Base-by-base conservation (phyloP, 2,113 vertebrate species). In the Eurypyga helias region DNA sequence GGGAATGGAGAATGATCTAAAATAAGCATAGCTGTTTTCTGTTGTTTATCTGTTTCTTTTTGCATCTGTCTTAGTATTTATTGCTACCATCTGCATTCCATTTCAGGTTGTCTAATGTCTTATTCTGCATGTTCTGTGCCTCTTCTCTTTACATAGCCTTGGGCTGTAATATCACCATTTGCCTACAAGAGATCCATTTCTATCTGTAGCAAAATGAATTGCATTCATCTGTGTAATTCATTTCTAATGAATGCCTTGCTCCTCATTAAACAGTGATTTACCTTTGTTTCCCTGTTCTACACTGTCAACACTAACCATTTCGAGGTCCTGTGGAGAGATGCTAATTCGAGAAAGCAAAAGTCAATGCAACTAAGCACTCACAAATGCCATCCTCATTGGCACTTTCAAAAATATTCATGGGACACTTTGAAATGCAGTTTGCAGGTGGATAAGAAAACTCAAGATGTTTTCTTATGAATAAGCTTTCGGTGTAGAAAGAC, bases 211-310 rank as follows among this genome's bases (percentile, higher is more conserved):
- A 90, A 94, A 98, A 96, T 96, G 72, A 95, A 90, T 97, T 94
- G 87, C 88, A 95, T 97, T 98, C 93, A 93, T 98, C 93, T 95
- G 92, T 97, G 92, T 96, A 97, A 93, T 96, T 94, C 93, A 97
- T 96, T 94, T 93, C 96, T 97, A 96, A 96, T 96, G 93, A 97
- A 97, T 95, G 88, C 90, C 73, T 89, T 93, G 84, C 79, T 97
- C 91, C 96, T 98, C 95, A 97, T 97, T 98, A 97, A 98, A 95
- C 92, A 90, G 94, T 95, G 93, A 97, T 98, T 97, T 97, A 98
- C 94, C 94, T 97, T 97, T 97, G 88, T 96, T 98, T 95, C 89
- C 82, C 79, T 96, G 91, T 94, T 71, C 85, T 96, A 16, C 83
- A 55, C 87, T 96, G 93, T 97, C 96, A 97, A 93, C 87, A 75